Base-by-base conservation (phyloP, 2,888 invertebrate genomes). In the Tricholauxania praeusta region DNA sequence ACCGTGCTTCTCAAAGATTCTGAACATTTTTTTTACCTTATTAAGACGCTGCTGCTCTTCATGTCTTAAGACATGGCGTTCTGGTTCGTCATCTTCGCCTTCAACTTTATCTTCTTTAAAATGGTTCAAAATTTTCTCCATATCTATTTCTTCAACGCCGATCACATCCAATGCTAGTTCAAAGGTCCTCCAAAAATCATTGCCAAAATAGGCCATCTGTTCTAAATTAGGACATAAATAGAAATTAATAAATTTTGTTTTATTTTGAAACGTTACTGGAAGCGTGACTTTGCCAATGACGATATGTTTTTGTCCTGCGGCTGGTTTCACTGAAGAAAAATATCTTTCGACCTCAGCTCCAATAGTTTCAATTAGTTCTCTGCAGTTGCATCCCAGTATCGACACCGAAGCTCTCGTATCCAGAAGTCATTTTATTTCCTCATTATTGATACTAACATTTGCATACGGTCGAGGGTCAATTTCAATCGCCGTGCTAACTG, bases 181-280 rank as follows among this genome's bases (percentile, higher is more conserved):
- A 15, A 65, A 65, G 17, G 12, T 19, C 51, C 51, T 17, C 19
- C 49, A 65, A 28, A 65, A 65, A 51, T 52, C 52, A 17, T 51
- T 28, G n/a, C 65, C 65, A 5, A 65, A 51, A 12, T 52, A 52
- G 48, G 22, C 7, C 6, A 12, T 52, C 14, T 65, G 49, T 7
- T 52, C 28, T 22, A 65, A 19, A 65, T 49, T 48, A 12, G 65
- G 62, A n/a, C 28, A 28, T n/a, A 62, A 28, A 5, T 32, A 62
- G 10, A 62, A 62, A 12, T 10, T 17, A 3, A 65, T 52, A 49
- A 15, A n/a, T 3, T 49, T 7, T 12, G 15, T 8, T 14, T 65
- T 65, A 10, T 15, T 22, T 51, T 65, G n/a, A 28, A 19, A 65
- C 1, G 8, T 12, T 2, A 65, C 65, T n/a, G 49, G 15, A 4